phyloP scores from a whole-genome alignment of 2,888 invertebrate species.

The Drosophila parthenogenetica region DNA sequence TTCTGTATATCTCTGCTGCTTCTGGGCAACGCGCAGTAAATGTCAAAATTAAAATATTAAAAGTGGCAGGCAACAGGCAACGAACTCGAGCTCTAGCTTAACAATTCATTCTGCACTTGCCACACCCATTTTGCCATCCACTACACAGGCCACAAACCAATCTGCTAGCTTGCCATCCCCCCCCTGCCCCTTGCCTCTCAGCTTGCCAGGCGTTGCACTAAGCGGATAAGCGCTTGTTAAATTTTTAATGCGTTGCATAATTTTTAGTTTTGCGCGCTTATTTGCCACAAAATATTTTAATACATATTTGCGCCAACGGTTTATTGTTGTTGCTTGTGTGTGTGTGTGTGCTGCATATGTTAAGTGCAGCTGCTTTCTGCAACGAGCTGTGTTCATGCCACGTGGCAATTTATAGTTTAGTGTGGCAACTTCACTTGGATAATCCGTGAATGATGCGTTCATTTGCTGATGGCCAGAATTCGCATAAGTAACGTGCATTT shows the following conservation, averaged over 20 bases:
- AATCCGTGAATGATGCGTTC: slow-evolving; percentile 42
- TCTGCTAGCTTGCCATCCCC: slow-evolving; percentile 3
- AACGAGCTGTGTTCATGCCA: slow-evolving; percentile 44
- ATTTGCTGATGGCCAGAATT: slow-evolving; percentile 32
- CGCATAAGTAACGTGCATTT: slow-evolving; percentile 34
- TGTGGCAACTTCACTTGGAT: slow-evolving; percentile 17
- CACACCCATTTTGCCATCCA: not conserved
- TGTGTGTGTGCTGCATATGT: slow-evolving; percentile 33
- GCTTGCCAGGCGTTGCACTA: slow-evolving; percentile 69
- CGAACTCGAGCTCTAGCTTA: slow-evolving; percentile 17
- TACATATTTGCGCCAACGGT: slow-evolving; percentile 46
- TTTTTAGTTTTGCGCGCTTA: slow-evolving; percentile 73
- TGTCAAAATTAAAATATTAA: slow-evolving; percentile 77
- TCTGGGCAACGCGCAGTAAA: slow-evolving; percentile 40
- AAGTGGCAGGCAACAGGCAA: slow-evolving; percentile 59
- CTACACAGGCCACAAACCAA: slow-evolving; percentile 17
- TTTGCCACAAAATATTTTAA: slow-evolving; percentile 71
- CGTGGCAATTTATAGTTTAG: slow-evolving; percentile 22
- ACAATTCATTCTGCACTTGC: slow-evolving; percentile 3
- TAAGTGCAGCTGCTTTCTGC: slow-evolving; percentile 51
- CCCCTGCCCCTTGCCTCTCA: not conserved
- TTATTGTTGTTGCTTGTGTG: slow-evolving; percentile 35
- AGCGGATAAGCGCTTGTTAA: slow-evolving; percentile 80
- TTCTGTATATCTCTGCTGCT: not conserved
- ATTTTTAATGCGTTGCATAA: slow-evolving; percentile 79